Percentiles rank a stretch among this genome's conserved stretches.
Conservation (phyloP, 2,113 vertebrate species). For the Sapajus apella region DNA sequence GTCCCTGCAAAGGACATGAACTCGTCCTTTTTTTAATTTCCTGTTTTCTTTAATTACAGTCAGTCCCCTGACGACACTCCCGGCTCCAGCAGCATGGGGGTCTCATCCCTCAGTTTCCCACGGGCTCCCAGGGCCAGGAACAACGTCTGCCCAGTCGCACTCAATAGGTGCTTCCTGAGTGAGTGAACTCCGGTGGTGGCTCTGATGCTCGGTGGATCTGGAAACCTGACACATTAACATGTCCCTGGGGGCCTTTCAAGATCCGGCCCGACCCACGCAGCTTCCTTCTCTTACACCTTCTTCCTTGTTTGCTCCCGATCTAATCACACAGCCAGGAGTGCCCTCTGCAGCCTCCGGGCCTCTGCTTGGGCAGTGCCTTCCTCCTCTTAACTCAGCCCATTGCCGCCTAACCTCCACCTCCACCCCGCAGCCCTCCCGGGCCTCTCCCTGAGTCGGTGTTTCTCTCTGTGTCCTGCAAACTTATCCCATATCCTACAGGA, state of each 20-base stretch:
- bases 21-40: no score
- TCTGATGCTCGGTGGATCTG: neutral
- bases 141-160: accelerated
- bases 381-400: neutral
- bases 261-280: accelerated
- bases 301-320: accelerated
- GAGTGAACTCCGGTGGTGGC: no score
- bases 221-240: accelerated
- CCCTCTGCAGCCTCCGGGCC: accelerated
- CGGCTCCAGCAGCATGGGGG: neutral
- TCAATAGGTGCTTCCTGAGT: neutral
- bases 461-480: neutral
- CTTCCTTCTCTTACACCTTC: accelerated
- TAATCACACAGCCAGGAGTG: accelerated
- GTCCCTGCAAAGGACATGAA: no score
- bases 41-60: neutral
- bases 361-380: neutral
- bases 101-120: accelerated
- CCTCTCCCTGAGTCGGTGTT: neutral
- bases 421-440: accelerated
- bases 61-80: neutral
- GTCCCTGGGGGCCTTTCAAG: neutral
- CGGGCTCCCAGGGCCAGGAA: neutral
- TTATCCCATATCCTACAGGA: accelerated
- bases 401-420: neutral